Conservation (phyloP, 2,888 invertebrate genomes). For the Keiferia lycopersicella region DNA sequence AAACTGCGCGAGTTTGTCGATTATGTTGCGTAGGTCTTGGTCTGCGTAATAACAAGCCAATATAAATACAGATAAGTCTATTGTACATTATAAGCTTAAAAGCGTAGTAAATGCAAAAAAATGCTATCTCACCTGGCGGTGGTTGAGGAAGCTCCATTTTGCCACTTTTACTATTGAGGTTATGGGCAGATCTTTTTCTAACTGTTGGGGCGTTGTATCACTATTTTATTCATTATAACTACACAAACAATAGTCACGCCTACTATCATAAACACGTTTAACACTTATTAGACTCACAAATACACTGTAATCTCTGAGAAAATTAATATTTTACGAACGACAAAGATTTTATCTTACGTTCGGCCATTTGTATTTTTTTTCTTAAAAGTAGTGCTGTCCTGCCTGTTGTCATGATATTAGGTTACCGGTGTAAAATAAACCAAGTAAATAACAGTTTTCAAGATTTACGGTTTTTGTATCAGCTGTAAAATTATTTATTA, state of each 20-base stretch:
- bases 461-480: constrained; percentile 8
- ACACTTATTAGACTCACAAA: not conserved
- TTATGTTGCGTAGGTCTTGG: constrained; percentile 97
- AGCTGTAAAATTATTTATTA: constrained; percentile 7
- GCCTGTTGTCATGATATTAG: not conserved
- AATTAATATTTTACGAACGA: constrained; percentile 32
- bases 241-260: constrained; percentile 30
- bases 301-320: constrained; percentile 11
- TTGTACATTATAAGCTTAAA: not conserved
- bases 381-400: not conserved
- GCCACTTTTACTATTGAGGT: constrained; percentile 56
- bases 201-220: not conserved
- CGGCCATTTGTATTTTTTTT: constrained; percentile 50
- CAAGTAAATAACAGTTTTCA: not conserved
- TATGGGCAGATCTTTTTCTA: constrained; percentile 40
- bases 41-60: constrained; percentile 79
- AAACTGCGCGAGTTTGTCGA: constrained; percentile 99
- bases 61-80: not conserved
- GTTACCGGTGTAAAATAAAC: too few relatives aligned
- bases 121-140: constrained; percentile 80
- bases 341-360: constrained; percentile 17
- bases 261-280: constrained; percentile 10
- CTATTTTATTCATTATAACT: constrained; percentile 31
- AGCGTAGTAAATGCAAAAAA: not conserved
- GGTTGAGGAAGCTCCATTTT: constrained; percentile 81